Percentiles rank a stretch among this genome's conserved stretches.
Evolutionary conservation across 2,797 vertebrate genomes (phyloP).

Genomic region (Chelonia mydas): DNA sequence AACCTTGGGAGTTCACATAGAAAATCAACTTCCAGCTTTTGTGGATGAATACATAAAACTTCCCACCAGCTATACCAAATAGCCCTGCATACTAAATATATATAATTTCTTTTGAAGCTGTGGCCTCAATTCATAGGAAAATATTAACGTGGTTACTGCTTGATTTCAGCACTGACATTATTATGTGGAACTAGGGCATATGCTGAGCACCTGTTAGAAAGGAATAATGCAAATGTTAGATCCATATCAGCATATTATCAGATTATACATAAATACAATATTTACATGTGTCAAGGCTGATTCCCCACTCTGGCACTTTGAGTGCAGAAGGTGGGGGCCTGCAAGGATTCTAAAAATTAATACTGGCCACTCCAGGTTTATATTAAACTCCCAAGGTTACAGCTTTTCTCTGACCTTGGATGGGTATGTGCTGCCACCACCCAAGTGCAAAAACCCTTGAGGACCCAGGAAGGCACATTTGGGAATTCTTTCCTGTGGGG

Average conservation of each 20-base stretch:
- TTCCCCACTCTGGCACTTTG: no score
- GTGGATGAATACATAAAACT: conserved; percentile 36
- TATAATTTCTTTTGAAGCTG: background rate
- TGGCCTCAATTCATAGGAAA: background rate
- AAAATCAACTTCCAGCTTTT: conserved; percentile 67
- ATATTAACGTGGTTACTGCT: background rate
- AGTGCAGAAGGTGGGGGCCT: no score
- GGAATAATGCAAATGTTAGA: background rate
- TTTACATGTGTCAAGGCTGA: background rate
- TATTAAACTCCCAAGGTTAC: no score
- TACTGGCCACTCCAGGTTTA: no score
- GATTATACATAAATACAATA: background rate
- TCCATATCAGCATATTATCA: background rate
- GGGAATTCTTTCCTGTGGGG: no score
- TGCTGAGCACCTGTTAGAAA: background rate
- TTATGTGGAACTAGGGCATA: background rate
- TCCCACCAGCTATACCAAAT: conserved; percentile 46
- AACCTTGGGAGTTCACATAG: conserved; percentile 58
- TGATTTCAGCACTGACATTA: conserved; percentile 27
- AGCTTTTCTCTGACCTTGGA: no score
- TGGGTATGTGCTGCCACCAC: no score
- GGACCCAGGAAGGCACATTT: no score
- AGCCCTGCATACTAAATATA: conserved; percentile 12
- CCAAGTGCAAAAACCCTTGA: no score
- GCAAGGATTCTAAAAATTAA: no score